Evolutionary conservation across 2,797 vertebrate genomes (phyloP).

Genomic region (Leptodactylus fallax): DNA sequence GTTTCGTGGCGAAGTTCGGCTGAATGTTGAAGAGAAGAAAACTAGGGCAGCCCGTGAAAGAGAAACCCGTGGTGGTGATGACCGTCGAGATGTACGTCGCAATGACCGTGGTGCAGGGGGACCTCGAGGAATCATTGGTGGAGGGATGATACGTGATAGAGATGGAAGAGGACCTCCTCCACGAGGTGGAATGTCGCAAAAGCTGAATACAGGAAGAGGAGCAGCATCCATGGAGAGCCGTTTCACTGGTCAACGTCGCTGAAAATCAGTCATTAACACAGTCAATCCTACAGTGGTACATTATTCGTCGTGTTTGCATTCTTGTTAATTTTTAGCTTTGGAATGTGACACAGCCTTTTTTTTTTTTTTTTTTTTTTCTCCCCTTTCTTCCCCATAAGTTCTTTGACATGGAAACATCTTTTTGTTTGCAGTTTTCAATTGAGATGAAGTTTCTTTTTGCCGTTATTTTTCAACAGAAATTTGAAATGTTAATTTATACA

Average conservation of each 20-base stretch:
- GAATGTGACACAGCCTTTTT: conserved; percentile 95
- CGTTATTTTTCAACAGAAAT: conserved; percentile 86
- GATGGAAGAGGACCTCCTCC: conserved; percentile 90
- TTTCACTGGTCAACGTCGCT: conserved; percentile 90
- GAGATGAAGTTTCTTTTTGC: conserved; percentile 85
- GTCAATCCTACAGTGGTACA: conserved; percentile 80
- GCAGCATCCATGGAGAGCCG: conserved; percentile 87
- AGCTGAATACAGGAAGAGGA: conserved; percentile 85
- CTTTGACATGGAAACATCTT: conserved; percentile 81
- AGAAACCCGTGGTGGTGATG: conserved; percentile 86
- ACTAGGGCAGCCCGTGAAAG: conserved; percentile 90
- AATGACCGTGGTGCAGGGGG: conserved; percentile 87
- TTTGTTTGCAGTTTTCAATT: conserved; percentile 85
- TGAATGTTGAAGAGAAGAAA: conserved; percentile 99
- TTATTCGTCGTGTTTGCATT: conserved; percentile 91
- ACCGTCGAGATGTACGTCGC: conserved; percentile 86
- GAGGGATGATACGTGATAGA: conserved; percentile 90
- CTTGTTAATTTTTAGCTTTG: conserved; percentile 92
- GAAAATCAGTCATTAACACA: conserved; percentile 74
- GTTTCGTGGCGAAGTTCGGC: conserved; percentile 95
- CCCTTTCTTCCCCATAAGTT: conserved; percentile 75
- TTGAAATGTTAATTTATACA: conserved; percentile 88
- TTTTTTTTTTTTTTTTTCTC: conserved; percentile 69
- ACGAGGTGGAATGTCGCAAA: conserved; percentile 85
- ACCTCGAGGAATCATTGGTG: conserved; percentile 83